Evolutionary conservation across 2,113 vertebrate species (phyloP).

Genomic region (Mormoops blainvillei): DNA sequence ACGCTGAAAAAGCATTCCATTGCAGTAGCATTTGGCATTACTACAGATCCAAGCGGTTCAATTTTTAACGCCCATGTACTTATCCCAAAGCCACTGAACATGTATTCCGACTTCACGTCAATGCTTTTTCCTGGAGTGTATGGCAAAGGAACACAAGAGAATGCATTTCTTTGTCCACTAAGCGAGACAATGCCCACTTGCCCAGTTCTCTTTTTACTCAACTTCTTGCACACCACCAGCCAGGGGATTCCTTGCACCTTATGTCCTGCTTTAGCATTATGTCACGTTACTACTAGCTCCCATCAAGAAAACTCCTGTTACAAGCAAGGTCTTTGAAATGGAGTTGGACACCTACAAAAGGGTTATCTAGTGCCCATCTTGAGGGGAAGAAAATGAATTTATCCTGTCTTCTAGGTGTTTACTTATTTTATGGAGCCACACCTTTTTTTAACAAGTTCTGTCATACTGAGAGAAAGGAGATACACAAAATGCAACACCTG

Average conservation of each 20-base stretch:
- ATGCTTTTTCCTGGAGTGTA: neutral
- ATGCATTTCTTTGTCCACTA: neutral
- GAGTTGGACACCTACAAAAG: neutral
- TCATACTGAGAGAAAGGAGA: neutral
- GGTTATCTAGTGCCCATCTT: neutral
- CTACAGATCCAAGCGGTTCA: neutral
- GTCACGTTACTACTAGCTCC: neutral
- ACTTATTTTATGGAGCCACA: neutral
- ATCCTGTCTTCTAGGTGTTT: neutral
- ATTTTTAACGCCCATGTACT: neutral
- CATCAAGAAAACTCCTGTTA: neutral
- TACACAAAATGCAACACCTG: neutral
- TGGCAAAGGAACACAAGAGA: neutral
- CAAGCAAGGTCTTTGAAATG: neutral
- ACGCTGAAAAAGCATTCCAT: neutral
- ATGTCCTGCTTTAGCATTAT: neutral
- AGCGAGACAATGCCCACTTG: neutral
- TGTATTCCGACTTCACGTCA: neutral
- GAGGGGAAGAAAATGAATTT: neutral
- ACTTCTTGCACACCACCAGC: neutral
- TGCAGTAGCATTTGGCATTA: neutral
- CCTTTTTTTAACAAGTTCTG: conserved; percentile 37
- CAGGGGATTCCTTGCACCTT: neutral
- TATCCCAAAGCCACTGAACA: neutral
- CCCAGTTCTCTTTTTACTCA: neutral